Evolutionary conservation across 2,888 invertebrate genomes (phyloP).

Genomic region (Hydrotaea cyrtoneurina): DNA sequence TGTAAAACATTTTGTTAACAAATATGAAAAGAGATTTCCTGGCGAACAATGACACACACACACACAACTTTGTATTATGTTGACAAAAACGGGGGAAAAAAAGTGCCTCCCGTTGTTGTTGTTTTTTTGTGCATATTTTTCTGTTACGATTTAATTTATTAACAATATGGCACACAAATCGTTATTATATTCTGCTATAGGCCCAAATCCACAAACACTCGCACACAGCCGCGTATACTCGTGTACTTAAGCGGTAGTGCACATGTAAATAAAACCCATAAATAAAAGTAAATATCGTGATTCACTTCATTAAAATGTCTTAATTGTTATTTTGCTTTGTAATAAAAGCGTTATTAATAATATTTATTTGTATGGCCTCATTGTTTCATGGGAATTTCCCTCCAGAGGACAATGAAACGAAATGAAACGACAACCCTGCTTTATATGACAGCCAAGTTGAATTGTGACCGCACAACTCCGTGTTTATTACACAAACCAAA

Average conservation of each 20-base stretch:
- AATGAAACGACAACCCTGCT: not conserved
- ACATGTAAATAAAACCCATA: conserved; percentile 9
- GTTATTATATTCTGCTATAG: not conserved
- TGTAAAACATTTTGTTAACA: conserved; percentile 54
- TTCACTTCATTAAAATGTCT: conserved; percentile 30
- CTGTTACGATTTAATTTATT: conserved; percentile 29
- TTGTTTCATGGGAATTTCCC: not conserved
- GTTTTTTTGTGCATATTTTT: conserved; percentile 19
- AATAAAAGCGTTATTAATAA: not conserved
- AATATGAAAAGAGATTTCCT: conserved; percentile 21
- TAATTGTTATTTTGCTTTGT: not conserved
- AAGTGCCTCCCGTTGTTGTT: not conserved
- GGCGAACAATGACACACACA: not conserved
- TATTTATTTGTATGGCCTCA: not conserved
- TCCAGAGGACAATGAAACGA: not conserved
- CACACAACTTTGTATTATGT: not conserved
- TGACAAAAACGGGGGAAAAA: not conserved
- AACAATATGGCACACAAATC: conserved; percentile 13
- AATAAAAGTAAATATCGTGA: conserved; percentile 12
- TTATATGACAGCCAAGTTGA: not conserved
- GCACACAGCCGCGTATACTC: not conserved
- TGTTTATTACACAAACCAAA: no score
- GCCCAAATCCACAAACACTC: not conserved
- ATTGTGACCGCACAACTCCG: not conserved
- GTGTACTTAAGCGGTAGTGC: no score